phyloP scores from a whole-genome alignment of 2,797 vertebrate genomes.

The Champsocephalus esox region DNA sequence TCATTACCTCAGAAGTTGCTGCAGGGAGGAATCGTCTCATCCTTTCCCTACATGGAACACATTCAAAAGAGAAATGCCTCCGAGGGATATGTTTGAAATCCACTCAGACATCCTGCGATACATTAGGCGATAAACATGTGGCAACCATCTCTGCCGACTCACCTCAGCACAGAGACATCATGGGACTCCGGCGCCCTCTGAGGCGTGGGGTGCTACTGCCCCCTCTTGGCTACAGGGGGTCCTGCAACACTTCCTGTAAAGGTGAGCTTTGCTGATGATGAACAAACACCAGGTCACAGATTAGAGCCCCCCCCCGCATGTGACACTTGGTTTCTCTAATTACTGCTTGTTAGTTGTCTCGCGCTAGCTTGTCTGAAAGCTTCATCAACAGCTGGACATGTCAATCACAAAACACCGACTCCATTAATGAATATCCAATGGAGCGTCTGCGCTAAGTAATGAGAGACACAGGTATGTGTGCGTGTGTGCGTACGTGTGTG shows the following conservation, averaged over 20 bases:
- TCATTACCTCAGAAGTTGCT: slow-evolving; percentile 50
- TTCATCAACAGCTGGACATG: slow-evolving; percentile 64
- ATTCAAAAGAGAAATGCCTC: slow-evolving; percentile 61
- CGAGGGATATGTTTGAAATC: slow-evolving; percentile 70
- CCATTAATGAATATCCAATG: slow-evolving; percentile 70
- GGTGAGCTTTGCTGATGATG: slow-evolving; percentile 63
- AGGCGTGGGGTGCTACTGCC: slow-evolving; percentile 71
- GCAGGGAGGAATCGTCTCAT: slow-evolving; percentile 56
- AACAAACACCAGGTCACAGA: slow-evolving; percentile 49
- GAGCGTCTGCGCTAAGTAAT: slow-evolving; percentile 65
- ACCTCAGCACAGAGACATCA: neutral
- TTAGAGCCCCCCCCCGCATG: slow-evolving; percentile 54
- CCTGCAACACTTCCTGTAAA: slow-evolving; percentile 17
- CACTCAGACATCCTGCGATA: slow-evolving; percentile 64
- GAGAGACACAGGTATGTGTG: slow-evolving; percentile 47
- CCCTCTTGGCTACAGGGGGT: slow-evolving; percentile 57
- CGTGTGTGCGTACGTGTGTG: slow-evolving; percentile 11
- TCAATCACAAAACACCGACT: slow-evolving; percentile 50
- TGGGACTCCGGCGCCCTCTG: neutral
- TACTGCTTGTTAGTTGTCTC: slow-evolving; percentile 76
- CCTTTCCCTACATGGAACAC: slow-evolving; percentile 34
- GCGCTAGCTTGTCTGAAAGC: slow-evolving; percentile 67
- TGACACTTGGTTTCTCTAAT: slow-evolving; percentile 78
- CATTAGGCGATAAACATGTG: slow-evolving; percentile 61
- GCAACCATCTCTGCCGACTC: slow-evolving; percentile 52